Evolutionary conservation across 2,888 invertebrate genomes (phyloP), one percentile per base, ranked within the genome.

Genomic region (Lasioglossum lativentre): DNA sequence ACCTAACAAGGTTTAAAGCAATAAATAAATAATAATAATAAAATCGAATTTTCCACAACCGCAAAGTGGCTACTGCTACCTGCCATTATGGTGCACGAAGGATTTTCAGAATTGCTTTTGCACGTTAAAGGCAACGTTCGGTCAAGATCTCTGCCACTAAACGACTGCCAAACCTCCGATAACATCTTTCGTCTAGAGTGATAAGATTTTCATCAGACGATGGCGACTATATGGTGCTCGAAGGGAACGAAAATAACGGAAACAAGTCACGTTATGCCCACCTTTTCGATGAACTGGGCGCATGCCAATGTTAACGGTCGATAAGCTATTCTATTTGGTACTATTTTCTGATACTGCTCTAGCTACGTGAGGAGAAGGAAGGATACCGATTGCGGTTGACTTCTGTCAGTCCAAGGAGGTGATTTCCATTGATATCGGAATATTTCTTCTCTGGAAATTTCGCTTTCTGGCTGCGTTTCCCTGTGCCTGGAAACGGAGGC

Each of bases 221-320:
- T 27, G 34, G 56, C 74, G 75, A 77, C 84, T 81, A 78, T 75
- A 56, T 59, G 77, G 52, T 52, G 75, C n/a, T 34, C 75, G 47
- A 47, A 80, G 71, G 16, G 76, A 80, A 70, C 59, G 82, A 66
- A 80, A 91, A 91, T 92, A 91, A 84, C 84, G 90, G 87, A 92
- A 89, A 87, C 92, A 86, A 90, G 91, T 91, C 92, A 90, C 90
- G 91, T 90, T 88, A 81, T 86, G 83, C 56, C 42, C 79, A 86
- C 82, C 91, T 89, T 86, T 88, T 88, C 85, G 82, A 77, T 83
- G 78, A 90, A 89, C 87, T 90, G 91, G 90, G 83, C 86, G 86
- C 89, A 88, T 89, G 91, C 91, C 91, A 92, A 91, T 90, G 91
- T 87, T 91, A 91, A 91, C 88, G 87, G 83, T 82, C 87, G 86